Conservation (phyloP, 2,113 vertebrate species). For the Pseudonaja textilis region DNA sequence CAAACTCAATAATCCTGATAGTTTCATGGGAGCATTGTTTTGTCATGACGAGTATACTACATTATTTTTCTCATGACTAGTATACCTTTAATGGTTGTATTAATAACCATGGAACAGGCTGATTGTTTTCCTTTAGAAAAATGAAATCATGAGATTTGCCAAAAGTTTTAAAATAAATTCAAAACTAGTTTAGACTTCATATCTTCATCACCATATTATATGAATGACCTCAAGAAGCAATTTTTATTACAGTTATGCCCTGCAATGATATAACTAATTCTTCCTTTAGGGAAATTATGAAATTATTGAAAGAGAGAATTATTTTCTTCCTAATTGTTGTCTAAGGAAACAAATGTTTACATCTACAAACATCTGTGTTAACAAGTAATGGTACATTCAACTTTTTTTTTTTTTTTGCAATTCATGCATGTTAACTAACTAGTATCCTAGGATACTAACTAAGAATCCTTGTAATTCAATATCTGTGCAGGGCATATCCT, state of each 20-base stretch:
- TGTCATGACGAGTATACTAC: neutral
- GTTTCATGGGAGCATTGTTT: neutral
- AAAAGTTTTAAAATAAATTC: neutral
- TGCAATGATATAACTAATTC: neutral
- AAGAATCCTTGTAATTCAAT: conserved; percentile 5
- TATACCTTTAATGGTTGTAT: neutral
- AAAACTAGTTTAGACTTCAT: neutral
- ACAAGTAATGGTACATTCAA: neutral
- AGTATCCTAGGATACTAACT: too few relatives aligned
- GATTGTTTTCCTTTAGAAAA: neutral
- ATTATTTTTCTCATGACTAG: neutral
- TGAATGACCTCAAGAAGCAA: rapidly evolving
- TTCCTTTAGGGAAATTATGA: neutral
- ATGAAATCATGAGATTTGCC: neutral
- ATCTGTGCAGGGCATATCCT: conserved; percentile 4
- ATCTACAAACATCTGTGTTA: conserved; percentile 2
- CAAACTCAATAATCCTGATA: neutral
- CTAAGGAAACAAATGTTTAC: neutral
- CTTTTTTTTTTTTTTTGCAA: neutral
- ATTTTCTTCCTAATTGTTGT: neutral
- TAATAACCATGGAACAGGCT: neutral
- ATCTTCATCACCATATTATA: rapidly evolving
- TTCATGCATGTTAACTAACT: neutral
- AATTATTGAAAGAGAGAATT: neutral
- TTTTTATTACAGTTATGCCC: neutral